Conservation (phyloP, 2,797 vertebrate genomes). For the Sebastes itinus region DNA sequence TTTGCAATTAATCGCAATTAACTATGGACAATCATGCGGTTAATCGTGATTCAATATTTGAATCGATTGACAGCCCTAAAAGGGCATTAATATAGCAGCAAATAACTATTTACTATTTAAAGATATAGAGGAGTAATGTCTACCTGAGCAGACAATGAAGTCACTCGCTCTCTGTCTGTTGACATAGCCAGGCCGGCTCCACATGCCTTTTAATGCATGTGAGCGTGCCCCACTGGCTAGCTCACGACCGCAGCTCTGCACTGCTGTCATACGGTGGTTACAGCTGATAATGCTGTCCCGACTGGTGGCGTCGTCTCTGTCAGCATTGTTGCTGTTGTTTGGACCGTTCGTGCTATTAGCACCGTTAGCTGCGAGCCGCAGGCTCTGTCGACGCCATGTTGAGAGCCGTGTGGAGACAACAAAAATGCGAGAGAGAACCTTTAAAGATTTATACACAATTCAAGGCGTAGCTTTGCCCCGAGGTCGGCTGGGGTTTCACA, state of each 20-base stretch:
- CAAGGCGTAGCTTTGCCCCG: neutral
- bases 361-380: neutral
- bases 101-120: accelerated
- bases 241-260: accelerated
- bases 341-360: too few species aligned
- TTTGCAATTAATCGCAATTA: too few species aligned
- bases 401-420: too few species aligned
- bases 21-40: too few species aligned
- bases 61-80: too few species aligned
- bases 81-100: too few species aligned
- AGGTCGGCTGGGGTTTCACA: neutral
- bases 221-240: neutral
- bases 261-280: accelerated
- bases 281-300: accelerated
- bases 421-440: too few species aligned
- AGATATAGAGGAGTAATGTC: too few species aligned
- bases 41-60: accelerated
- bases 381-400: neutral
- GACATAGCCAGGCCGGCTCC: neutral
- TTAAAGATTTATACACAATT: neutral
- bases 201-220: accelerated
- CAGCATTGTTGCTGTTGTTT: too few species aligned
- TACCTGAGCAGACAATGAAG: too few species aligned
- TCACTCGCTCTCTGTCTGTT: neutral
- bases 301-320: too few species aligned